Evolutionary conservation across 2,797 vertebrate species (phyloP).

Genomic region (Lagocephalus sceleratus): DNA sequence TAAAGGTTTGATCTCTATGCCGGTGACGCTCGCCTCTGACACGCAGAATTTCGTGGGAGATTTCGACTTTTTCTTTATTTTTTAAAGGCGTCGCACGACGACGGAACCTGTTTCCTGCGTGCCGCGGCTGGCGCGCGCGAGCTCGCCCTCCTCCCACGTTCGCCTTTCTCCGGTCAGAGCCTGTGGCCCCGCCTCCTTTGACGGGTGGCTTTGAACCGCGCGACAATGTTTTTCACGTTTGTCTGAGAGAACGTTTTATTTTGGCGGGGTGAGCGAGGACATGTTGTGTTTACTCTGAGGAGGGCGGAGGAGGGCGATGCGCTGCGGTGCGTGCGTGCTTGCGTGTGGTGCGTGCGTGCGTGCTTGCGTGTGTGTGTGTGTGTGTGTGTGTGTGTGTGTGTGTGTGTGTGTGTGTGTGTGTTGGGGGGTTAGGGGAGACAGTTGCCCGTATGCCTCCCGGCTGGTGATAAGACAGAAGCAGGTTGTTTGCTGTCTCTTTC

Average conservation of each 20-base stretch:
- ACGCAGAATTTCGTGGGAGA: too few relatives aligned
- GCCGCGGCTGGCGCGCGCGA: too few relatives aligned
- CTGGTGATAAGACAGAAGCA: constrained; percentile 70
- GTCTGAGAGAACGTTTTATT: constrained; percentile 10
- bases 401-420: constrained; percentile 13
- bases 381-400: constrained; percentile 15
- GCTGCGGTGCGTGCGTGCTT: constrained; percentile 10
- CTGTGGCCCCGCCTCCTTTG: too few relatives aligned
- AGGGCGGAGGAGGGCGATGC: constrained; percentile 10
- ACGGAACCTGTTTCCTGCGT: too few relatives aligned
- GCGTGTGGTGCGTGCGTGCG: constrained; percentile 11
- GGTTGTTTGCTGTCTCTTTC: constrained; percentile 68
- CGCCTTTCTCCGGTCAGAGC: too few relatives aligned
- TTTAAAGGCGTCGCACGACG: too few relatives aligned
- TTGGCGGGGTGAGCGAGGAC: constrained; percentile 4
- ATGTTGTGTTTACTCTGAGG: too few relatives aligned
- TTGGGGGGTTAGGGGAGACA: neutral
- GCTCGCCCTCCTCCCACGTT: too few relatives aligned
- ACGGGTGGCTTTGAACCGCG: too few relatives aligned
- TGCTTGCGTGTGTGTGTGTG: constrained; percentile 13
- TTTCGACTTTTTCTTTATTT: too few relatives aligned
- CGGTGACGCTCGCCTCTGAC: too few relatives aligned
- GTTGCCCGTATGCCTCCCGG: constrained; percentile 29
- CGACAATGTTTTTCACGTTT: neutral
- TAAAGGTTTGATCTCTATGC: too few relatives aligned